Evolutionary conservation across 2,113 vertebrate species (phyloP), one percentile per base, ranked within the genome.

Genomic region (Nymphicus hollandicus): DNA sequence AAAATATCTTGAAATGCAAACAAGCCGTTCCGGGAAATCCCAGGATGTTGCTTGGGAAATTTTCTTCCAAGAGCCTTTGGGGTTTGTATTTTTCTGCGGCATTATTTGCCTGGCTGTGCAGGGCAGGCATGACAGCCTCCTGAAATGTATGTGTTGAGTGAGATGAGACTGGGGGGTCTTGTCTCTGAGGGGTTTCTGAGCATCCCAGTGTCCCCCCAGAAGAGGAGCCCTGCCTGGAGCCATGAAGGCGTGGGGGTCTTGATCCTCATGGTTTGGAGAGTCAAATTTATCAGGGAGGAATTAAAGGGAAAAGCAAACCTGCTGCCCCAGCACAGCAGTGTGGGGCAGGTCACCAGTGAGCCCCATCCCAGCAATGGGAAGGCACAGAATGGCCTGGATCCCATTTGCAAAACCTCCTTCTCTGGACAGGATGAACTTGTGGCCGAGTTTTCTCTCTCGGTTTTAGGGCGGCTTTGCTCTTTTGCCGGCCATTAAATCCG

Each of bases 61-160:
- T 76, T 81, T 43, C 46, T 93, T 86, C 88, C 46, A 81, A 78
- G 61, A 71, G 46, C 20, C 29, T 19, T 71, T 84, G 60, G 11
- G 28, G 56, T 90, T 78, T 73, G 8, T 70, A 39, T 81, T 68
- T 66, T 91, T 91, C 72, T 81, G 47, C 3, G 3, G 23, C 7
- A 1, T 52, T 69, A 19, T 37, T 28, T 69, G 13, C 35, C 18
- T 31, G 25, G 46, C 35, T 24, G 47, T 37, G 37, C 39, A 58
- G 47, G 58, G 53, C 0, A 1, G 37, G 37, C 22, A 49, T 0
- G 0, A 18, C 17, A 55, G 31, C 6, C 23, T 53, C 5, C 74
- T 31, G 63, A 24, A 64, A 52, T 24, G 6, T 22, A 2, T 13
- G 9, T 29, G 28, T 28, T 44, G 69, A 15, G 61, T 11, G 33